Percentiles rank a stretch among this genome's conserved stretches.
phyloP scores from a whole-genome alignment of 2,113 vertebrate genomes.

The Sphyrna mokarran region DNA sequence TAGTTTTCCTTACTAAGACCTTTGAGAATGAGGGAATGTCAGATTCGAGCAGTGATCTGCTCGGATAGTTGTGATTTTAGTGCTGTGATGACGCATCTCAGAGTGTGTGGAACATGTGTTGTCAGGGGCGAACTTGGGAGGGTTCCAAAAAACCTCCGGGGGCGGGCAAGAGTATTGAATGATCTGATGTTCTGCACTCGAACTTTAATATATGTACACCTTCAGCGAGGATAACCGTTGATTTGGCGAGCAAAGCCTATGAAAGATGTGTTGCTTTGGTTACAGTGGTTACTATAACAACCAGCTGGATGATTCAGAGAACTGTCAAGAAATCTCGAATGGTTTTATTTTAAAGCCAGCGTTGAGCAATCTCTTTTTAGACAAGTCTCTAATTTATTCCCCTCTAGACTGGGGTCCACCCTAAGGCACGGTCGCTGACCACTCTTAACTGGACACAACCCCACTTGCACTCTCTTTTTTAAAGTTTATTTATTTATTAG shows the following conservation, averaged over 20 bases:
- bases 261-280: constrained; percentile 19
- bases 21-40: neutral
- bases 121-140: neutral
- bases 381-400: neutral
- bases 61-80: neutral
- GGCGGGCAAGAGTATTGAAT: too few species aligned
- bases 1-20: neutral
- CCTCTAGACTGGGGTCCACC: neutral
- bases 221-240: neutral
- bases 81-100: neutral
- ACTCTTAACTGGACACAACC: too few species aligned
- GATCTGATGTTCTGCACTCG: neutral
- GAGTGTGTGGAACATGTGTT: neutral
- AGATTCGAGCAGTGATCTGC: neutral
- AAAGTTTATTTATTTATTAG: too few species aligned
- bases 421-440: neutral
- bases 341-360: constrained; percentile 7
- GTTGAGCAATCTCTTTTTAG: neutral
- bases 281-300: constrained; percentile 20
- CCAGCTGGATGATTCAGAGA: constrained; percentile 20
- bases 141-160: neutral
- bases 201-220: neutral
- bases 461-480: neutral
- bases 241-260: neutral
- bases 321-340: constrained; percentile 6